Evolutionary conservation across 2,888 invertebrate species (phyloP), one percentile per base, ranked within the genome.

Genomic region (Muschampia plurimacula): DNA sequence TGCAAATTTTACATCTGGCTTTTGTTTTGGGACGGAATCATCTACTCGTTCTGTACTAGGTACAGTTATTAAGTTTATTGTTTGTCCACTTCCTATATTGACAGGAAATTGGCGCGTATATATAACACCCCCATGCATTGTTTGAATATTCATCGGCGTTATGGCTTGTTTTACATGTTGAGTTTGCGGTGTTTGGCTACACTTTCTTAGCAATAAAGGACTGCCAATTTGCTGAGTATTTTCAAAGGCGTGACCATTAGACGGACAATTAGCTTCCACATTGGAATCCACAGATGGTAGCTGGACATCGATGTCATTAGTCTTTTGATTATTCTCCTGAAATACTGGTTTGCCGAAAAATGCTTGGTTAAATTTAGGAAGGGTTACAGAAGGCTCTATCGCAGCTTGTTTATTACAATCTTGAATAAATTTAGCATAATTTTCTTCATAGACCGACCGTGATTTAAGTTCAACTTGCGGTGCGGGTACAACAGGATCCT

Each of bases 361-460:
- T 0, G 96, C 97, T 88, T 97, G 97, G 83, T 97, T 97, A 84
- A 97, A 97, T 87, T 97, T 97, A 3, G 97, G 97, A 74, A 97
- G 89, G 69, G 95, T 93, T 10, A 95, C 55, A 57, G 55, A 94
- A 8, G 90, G 84, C 79, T 94, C 93, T 81, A 95, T 95, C 66
- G 80, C 76, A 10, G 83, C 69, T 32, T 86, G 81, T 81, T 92
- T 92, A 15, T 89, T 86, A 0, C 91, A 86, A 72, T 87, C 90
- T 80, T 95, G 95, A 76, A 95, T 92, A 80, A 95, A 94, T 81
- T 95, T 95, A 0, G 95, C 94, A 78, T 94, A 95, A 77, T 95
- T 95, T 83, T 95, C 95, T 85, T 95, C 95, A 75, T 94, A 95
- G 12, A 93, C 86, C 1, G 95, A 94, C 41, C 95, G 89, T 0